Conservation (phyloP, 2,113 vertebrate species). For the Lanius collurio region DNA sequence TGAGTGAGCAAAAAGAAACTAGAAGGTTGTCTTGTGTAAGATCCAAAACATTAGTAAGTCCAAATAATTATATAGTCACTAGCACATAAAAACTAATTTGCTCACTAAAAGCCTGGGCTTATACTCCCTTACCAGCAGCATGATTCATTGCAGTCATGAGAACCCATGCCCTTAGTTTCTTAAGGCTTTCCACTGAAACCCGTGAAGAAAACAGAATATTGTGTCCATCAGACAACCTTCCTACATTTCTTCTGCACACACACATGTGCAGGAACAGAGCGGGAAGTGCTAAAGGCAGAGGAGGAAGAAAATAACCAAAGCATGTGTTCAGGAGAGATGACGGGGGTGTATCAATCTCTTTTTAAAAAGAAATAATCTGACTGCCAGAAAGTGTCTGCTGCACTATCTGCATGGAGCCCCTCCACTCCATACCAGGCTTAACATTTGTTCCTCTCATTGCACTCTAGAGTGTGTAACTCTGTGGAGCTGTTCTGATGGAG, state of each 20-base stretch:
- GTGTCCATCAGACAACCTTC: neutral
- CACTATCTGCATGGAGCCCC: neutral
- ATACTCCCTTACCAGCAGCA: neutral
- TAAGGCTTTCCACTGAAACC: neutral
- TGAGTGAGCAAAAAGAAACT: neutral
- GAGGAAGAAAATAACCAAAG: neutral
- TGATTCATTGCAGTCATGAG: neutral
- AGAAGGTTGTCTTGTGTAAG: neutral
- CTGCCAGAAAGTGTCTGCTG: neutral
- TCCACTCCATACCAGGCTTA: neutral
- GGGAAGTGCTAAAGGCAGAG: neutral
- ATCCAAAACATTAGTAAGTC: neutral
- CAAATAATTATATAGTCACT: conserved; percentile 9
- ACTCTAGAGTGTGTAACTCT: neutral
- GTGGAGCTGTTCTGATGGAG: neutral
- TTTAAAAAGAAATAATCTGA: neutral
- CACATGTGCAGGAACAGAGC: neutral
- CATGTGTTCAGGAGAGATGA: neutral
- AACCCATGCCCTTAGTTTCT: neutral
- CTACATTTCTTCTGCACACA: neutral
- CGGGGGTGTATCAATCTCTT: neutral
- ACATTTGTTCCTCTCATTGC: neutral
- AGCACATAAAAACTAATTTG: neutral
- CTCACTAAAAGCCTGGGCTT: neutral
- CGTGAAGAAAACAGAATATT: neutral